Conservation (phyloP, 2,113 vertebrate genomes). For the Antennarius striatus region DNA sequence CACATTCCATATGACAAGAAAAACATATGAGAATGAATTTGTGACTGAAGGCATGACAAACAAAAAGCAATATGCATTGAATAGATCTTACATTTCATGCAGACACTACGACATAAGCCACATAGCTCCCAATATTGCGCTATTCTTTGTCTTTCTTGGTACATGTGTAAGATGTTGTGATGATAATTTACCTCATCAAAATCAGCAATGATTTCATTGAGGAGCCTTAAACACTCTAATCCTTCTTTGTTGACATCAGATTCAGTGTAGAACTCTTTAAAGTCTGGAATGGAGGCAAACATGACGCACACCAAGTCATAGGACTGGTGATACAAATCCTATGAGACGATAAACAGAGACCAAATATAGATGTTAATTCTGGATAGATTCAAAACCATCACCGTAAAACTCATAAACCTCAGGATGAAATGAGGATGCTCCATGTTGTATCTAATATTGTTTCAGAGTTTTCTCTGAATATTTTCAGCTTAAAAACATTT, state of each 20-base stretch:
- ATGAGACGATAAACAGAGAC: conserved; percentile 31
- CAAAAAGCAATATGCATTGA: neutral
- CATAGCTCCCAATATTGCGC: neutral
- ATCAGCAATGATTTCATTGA: conserved; percentile 97
- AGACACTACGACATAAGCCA: neutral
- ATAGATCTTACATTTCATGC: neutral
- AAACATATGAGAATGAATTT: neutral
- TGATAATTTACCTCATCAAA: conserved; percentile 90
- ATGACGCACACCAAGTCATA: conserved; percentile 97
- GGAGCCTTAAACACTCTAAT: conserved; percentile 92
- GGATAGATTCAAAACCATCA: neutral
- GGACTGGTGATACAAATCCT: conserved; percentile 98
- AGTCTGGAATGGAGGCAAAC: conserved; percentile 98
- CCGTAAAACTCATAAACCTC: too few species aligned
- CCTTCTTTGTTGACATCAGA: conserved; percentile 99
- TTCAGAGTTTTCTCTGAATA: neutral
- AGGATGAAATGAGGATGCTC: too few species aligned
- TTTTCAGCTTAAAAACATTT: neutral
- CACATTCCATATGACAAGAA: neutral
- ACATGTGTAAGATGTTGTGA: neutral
- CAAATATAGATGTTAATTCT: conserved; percentile 17
- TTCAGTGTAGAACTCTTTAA: conserved; percentile 99
- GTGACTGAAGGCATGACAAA: neutral
- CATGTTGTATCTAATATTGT: neutral
- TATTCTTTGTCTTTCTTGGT: neutral